A percentile compares a stretch with the other conserved stretches of the same genome.
Conservation (phyloP, 2,888 invertebrate genomes). For the Caenorhabditis becei region DNA sequence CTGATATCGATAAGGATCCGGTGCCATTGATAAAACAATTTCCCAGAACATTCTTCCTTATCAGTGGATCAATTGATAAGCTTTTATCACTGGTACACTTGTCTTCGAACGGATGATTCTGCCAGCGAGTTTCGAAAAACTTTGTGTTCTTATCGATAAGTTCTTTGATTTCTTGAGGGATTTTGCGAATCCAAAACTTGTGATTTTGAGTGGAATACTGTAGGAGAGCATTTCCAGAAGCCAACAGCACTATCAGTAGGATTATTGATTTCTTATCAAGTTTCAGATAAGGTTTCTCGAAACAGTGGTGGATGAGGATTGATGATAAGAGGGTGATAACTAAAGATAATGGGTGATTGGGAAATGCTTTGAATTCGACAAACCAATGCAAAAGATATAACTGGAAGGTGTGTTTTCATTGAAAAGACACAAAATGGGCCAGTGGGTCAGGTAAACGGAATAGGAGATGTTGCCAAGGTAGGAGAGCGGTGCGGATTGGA, state of each 20-base stretch:
- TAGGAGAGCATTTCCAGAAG: background rate
- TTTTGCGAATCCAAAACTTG: background rate
- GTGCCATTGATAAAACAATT: background rate
- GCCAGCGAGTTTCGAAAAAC: background rate
- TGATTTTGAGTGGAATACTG: background rate
- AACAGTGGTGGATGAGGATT: background rate
- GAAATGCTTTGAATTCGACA: background rate
- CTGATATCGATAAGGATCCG: background rate
- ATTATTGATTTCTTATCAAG: background rate
- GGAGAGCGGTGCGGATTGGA: conserved; percentile 1
- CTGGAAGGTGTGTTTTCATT: background rate
- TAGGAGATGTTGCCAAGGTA: conserved; percentile 47
- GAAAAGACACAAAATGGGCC: conserved; percentile 38
- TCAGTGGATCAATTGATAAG: too few species aligned
- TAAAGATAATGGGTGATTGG: too few species aligned
- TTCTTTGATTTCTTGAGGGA: background rate
- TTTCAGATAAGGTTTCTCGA: background rate
- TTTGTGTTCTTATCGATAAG: background rate
- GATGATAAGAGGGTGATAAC: background rate
- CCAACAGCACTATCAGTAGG: background rate
- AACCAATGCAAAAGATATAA: conserved; percentile 19
- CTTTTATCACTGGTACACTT: background rate
- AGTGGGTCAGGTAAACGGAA: conserved; percentile 35
- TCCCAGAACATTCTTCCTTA: background rate
- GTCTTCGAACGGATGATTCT: background rate